These are phyloP conservation scores for Osedax frankpressi DNA, from an alignment of 2,888 invertebrate species.

Conservation along the genomic window DNA sequence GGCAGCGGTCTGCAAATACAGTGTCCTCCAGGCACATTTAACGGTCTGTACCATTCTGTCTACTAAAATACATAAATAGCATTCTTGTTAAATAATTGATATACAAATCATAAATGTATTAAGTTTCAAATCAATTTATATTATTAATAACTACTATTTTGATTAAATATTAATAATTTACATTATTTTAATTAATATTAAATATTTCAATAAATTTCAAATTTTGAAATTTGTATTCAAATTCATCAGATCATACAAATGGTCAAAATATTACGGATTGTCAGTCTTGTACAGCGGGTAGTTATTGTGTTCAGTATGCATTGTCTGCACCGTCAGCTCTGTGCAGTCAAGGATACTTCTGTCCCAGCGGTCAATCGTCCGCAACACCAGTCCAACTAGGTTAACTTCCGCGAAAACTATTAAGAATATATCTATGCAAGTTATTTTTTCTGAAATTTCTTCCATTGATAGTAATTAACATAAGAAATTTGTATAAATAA, in stretches of 20 bases:
- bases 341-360: constrained; percentile 40
- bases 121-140: not conserved
- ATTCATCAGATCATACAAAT: constrained; percentile 33
- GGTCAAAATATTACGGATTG: constrained; percentile 35
- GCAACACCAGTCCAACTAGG: constrained; percentile 30
- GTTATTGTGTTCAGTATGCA: constrained; percentile 37
- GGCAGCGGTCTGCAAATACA: constrained; percentile 33
- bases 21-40: constrained; percentile 38
- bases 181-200: too few species aligned
- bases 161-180: not conserved
- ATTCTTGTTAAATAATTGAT: too few species aligned
- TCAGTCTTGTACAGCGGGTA: constrained; percentile 36
- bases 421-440: too few species aligned
- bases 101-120: too few species aligned
- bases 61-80: too few species aligned
- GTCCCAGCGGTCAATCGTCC: constrained; percentile 38
- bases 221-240: too few species aligned
- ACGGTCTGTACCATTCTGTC: too few species aligned
- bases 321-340: constrained; percentile 32
- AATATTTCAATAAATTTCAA: too few species aligned
- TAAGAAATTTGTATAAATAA: too few species aligned
- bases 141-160: not conserved
- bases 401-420: too few species aligned
- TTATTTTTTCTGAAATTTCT: too few species aligned
- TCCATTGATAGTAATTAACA: too few species aligned